Conservation (phyloP, 2,797 vertebrate genomes). For the Karalla daura region DNA sequence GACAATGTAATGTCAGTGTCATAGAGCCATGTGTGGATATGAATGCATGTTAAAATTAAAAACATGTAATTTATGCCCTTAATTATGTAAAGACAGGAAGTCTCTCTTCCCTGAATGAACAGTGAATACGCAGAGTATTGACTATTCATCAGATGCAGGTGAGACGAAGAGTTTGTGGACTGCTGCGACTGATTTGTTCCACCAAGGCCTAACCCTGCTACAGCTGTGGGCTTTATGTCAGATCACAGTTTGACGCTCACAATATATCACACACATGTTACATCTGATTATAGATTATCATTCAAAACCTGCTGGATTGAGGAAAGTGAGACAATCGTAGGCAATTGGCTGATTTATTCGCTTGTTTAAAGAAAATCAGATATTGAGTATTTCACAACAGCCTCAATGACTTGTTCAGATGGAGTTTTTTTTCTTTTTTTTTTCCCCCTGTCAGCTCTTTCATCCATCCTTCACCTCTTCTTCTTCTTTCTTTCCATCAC, state of each 20-base stretch:
- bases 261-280: background rate
- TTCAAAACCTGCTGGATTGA: background rate
- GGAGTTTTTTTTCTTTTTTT: conserved; percentile 31
- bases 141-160: too few relatives aligned
- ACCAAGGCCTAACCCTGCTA: too few relatives aligned
- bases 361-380: conserved; percentile 24
- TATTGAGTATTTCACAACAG: conserved; percentile 10
- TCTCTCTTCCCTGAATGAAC: too few relatives aligned
- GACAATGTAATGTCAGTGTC: too few relatives aligned
- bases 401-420: conserved; percentile 17
- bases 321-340: background rate
- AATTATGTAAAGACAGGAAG: too few relatives aligned
- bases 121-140: too few relatives aligned
- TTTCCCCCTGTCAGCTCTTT: background rate
- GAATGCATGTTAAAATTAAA: too few relatives aligned
- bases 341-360: background rate
- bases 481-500: conserved; percentile 21
- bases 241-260: background rate
- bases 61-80: too few relatives aligned
- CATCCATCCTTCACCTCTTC: conserved; percentile 3
- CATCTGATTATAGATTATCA: background rate
- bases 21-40: too few relatives aligned
- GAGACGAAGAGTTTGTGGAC: too few relatives aligned
- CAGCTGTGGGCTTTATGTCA: too few relatives aligned
- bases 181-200: too few relatives aligned